Conservation (phyloP, 2,113 vertebrate species). For the Corythornis madagascariensis region DNA sequence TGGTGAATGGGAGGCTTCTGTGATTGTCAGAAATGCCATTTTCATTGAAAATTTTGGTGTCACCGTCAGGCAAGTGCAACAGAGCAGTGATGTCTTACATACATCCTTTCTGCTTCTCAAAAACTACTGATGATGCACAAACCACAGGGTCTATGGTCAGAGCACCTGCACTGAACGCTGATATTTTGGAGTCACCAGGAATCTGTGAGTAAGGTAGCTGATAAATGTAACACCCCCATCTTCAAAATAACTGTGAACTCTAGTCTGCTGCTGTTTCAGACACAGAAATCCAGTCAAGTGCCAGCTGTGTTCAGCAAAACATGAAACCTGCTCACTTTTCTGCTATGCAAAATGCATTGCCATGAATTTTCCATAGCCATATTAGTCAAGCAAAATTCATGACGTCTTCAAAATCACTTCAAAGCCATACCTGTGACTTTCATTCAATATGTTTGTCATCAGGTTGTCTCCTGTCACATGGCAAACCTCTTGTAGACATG, state of each 20-base stretch:
- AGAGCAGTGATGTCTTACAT: background rate
- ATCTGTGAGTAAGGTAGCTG: background rate
- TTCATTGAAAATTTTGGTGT: background rate
- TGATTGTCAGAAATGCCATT: background rate
- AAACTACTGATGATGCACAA: background rate
- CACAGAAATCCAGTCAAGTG: background rate
- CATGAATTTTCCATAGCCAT: background rate
- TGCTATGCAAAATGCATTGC: background rate
- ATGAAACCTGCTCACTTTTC: background rate
- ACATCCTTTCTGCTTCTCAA: background rate
- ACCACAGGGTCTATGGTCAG: background rate
- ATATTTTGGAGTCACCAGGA: background rate
- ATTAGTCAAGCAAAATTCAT: background rate
- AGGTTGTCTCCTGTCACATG: background rate
- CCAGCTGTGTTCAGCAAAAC: background rate
- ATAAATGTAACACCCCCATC: background rate
- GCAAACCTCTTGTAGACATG: background rate
- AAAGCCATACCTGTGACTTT: background rate
- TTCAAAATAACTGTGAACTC: background rate
- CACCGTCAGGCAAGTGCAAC: background rate
- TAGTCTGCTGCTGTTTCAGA: background rate
- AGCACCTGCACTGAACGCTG: background rate
- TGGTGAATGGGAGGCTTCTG: background rate
- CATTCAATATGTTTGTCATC: background rate
- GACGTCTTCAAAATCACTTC: background rate